Base-by-base conservation (phyloP, 1,140 invertebrate species). In the Papilio xuthus region DNA sequence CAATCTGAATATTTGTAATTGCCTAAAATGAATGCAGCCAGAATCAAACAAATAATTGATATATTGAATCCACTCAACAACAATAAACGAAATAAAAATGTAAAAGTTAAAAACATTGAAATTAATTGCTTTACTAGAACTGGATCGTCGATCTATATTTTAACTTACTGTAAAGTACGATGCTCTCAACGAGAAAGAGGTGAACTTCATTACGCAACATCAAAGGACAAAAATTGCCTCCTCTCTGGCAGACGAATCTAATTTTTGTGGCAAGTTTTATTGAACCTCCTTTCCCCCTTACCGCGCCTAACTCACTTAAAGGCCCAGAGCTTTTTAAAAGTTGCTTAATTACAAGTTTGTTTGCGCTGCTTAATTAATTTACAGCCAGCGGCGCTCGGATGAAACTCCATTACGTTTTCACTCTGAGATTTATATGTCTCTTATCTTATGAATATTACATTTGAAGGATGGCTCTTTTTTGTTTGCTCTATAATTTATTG, bases 221-320 rank as follows among this genome's bases (percentile, higher is more conserved):
- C 89, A 90, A 91, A 92, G 88, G 84, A 85, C 69, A 86, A 86
- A 88, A 84, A 81, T 82, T 84, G 81, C 79, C 84, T 79, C 77
- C 67, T 78, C 78, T 70, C 50, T 74, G 78, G 42, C 23, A 76
- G 53, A 88, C 83, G 81, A 91, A 91, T 91, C 89, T 91, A 91
- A 92, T 92, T 91, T 92, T 90, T 91, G 87, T 81, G 79, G 81
- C 82, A 82, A 88, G 83, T 89, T 87, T 89, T 88, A 87, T 87
- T 84, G 81, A 84, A 80, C 79, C 75, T 63, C 26, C 23, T 63
- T n/a, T 63, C 60, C 60, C 60, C 60, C 60, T 63, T 28, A 69
- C 70, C 41, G 60, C 77, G 78, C 82, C 78, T 83, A 82, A 86
- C 83, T 82, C 42, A 47, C 77, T 91, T 90, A 90, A 70, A 60